Base-by-base conservation (phyloP, 2,113 vertebrate species). In the Lanius collurio region DNA sequence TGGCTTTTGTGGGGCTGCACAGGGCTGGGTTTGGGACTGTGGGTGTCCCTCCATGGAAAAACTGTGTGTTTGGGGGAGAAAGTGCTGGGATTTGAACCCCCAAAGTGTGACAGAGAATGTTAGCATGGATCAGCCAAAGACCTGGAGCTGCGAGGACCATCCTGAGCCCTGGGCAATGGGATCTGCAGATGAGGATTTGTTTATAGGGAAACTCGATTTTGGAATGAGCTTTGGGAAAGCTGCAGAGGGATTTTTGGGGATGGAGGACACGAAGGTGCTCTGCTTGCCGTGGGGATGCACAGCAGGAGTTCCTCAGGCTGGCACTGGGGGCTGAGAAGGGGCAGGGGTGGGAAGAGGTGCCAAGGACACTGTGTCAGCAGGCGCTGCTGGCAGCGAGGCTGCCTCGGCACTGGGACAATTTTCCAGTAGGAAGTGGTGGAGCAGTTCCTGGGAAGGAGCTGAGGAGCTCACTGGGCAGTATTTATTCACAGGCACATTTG, bases 201-300 rank as follows among this genome's bases (percentile, higher is more conserved):
- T 41, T 15, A 1, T 3, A 11, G 31, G 23, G 33, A 69, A 70
- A 5, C 6, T 8, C 1, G 1, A 1, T 2, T 44, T 31, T 15
- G 39, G 53, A 44, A 2, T 3, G 62, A 73, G 49, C 67, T 67
- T 44, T 47, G 30, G 42, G 60, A 17, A 23, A 23, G 68, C 33
- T 37, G 2, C 35, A n/a, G 73, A 30, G 63, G 75, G 37, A 5
- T 24, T 41, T 85, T 75, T 20, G 13, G 15, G 18, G 26, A 1
- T 12, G 37, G 13, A 3, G 9, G 49, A 1, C 20, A 0, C 8
- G 7, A 7, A 2, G 11, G 37, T 11, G 27, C 57, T 30, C 8
- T 27, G 23, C 47, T 50, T 67, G 41, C 62, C 0, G 0, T 0
- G 14, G n/a, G 30, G 47, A 13, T 28, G 9, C 0, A 0, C 13